These are phyloP conservation scores for Lobophora halterata DNA, from an alignment of 2,888 invertebrate species.

Conservation along the genomic window DNA sequence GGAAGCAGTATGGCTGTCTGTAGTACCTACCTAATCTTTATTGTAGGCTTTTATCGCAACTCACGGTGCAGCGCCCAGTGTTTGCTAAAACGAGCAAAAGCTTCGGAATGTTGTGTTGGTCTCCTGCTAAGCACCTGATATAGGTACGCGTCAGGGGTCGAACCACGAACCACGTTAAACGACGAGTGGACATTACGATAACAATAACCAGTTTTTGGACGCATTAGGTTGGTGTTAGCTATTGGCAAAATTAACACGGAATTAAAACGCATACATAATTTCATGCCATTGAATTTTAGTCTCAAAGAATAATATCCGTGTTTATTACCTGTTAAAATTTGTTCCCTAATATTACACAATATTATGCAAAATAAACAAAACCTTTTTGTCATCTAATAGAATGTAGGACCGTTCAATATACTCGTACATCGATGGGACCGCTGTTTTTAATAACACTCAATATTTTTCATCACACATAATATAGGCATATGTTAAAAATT, in stretches of 20 bases:
- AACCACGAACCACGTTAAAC: background rate
- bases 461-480: too few species aligned
- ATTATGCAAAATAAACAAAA: too few species aligned
- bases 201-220: constrained; percentile 24
- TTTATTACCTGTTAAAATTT: constrained; percentile 16
- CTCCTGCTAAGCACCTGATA: background rate
- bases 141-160: background rate
- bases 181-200: constrained; percentile 9
- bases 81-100: constrained; percentile 34
- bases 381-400: too few species aligned
- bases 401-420: too few species aligned
- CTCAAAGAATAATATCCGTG: constrained; percentile 23
- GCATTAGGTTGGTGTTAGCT: constrained; percentile 7
- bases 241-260: constrained; percentile 25
- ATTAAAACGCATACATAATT: constrained; percentile 23
- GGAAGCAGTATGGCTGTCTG: too few species aligned
- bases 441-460: too few species aligned
- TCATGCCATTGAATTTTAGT: constrained; percentile 27
- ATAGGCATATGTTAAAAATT: too few species aligned
- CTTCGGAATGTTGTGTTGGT: constrained; percentile 28
- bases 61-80: too few species aligned
- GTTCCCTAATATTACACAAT: constrained; percentile 5
- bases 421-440: too few species aligned
- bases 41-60: too few species aligned
- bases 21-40: too few species aligned